phyloP scores from a whole-genome alignment of 2,888 invertebrate genomes.

The Anoncus sp. region DNA sequence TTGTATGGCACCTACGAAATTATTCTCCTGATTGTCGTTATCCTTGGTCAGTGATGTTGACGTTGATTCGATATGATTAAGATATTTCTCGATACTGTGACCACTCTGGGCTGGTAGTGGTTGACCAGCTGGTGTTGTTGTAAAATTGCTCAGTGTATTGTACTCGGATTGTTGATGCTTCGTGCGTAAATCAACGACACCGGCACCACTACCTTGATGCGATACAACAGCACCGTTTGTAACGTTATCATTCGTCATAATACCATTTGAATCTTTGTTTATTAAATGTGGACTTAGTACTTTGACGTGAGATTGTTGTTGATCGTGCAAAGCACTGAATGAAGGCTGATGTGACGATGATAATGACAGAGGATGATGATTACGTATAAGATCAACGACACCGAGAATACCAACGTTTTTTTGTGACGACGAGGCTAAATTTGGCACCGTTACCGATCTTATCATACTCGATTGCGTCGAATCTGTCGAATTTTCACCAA shows the following conservation, averaged over 20 bases:
- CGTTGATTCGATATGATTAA: constrained; percentile 84
- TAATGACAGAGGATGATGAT: constrained; percentile 76
- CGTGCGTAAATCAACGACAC: constrained; percentile 88
- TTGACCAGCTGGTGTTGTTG: constrained; percentile 77
- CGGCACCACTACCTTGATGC: constrained; percentile 76
- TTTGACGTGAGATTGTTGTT: constrained; percentile 75
- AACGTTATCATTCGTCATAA: constrained; percentile 72
- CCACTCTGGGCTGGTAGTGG: constrained; percentile 85
- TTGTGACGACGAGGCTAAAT: constrained; percentile 73
- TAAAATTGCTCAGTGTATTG: constrained; percentile 84
- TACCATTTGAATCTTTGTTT: constrained; percentile 76
- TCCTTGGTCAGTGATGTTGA: constrained; percentile 68
- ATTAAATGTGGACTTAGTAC: constrained; percentile 79
- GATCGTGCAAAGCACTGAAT: constrained; percentile 74
- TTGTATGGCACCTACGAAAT: constrained; percentile 73
- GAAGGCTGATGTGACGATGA: constrained; percentile 71
- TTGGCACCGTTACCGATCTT: constrained; percentile 71
- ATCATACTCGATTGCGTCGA: constrained; percentile 71
- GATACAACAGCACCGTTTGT: constrained; percentile 54
- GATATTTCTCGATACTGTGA: constrained; percentile 86
- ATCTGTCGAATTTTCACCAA: constrained; percentile 83
- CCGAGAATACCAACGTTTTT: constrained; percentile 77
- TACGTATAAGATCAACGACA: constrained; percentile 83
- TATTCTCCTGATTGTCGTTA: constrained; percentile 69
- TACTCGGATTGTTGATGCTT: constrained; percentile 87